Percentiles rank a stretch among this genome's conserved stretches.
These are phyloP conservation scores for Falco novaeseelandiae DNA, from an alignment of 2,797 vertebrate genomes.

Conservation along the genomic window DNA sequence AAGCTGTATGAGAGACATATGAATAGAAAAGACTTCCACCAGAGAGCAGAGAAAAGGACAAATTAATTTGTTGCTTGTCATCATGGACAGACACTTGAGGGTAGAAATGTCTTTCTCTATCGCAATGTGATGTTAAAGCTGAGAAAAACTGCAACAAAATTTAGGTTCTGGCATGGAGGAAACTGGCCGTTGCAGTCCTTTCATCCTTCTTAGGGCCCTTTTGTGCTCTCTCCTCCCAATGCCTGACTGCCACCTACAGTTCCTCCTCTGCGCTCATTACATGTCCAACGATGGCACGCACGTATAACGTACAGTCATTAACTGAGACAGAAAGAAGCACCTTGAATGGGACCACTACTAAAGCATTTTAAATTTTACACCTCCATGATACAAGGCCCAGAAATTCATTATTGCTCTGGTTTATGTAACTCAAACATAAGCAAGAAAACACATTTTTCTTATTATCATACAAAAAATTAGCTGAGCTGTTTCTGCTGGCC, in stretches of 20 bases:
- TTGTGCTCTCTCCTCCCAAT: background rate
- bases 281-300: accelerated
- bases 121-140: background rate
- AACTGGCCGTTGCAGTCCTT: background rate
- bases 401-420: background rate
- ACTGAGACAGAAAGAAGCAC: background rate
- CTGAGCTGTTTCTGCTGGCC: background rate
- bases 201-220: accelerated
- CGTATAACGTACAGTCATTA: background rate
- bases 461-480: background rate
- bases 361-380: background rate
- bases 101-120: background rate
- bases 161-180: background rate
- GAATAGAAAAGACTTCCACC: background rate
- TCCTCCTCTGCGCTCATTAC: background rate
- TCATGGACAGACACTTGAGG: background rate
- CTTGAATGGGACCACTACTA: background rate
- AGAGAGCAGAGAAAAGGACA: background rate
- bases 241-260: conserved; percentile 27
- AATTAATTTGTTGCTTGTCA: background rate
- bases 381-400: background rate
- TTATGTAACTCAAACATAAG: background rate
- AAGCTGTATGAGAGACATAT: background rate
- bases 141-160: background rate
- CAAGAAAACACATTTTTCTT: background rate